phyloP scores from a whole-genome alignment of 1,140 invertebrate genomes.

The Drosophila mauritiana region DNA sequence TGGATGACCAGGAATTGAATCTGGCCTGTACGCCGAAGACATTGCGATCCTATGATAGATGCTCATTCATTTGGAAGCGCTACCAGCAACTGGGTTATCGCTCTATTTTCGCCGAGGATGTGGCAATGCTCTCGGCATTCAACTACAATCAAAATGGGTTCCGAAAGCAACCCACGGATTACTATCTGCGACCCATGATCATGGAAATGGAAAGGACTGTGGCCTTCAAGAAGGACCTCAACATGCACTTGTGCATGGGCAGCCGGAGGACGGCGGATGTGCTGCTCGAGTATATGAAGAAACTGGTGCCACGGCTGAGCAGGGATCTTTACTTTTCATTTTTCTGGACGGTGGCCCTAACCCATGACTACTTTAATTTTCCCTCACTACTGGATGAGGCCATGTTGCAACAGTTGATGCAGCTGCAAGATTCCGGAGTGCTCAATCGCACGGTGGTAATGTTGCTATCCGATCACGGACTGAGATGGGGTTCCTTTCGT shows the following conservation, averaged over 20 bases:
- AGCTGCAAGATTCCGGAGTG: constrained; percentile 34
- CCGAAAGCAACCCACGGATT: constrained; percentile 63
- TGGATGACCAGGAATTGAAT: constrained; percentile 87
- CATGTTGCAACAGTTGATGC: constrained; percentile 12
- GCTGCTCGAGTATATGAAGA: constrained; percentile 86
- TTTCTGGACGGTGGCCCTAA: constrained; percentile 72
- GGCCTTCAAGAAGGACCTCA: constrained; percentile 80
- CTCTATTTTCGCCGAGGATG: constrained; percentile 92
- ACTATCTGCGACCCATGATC: constrained; percentile 34
- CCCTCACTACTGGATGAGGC: constrained; percentile 30
- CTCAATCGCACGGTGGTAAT: constrained; percentile 89
- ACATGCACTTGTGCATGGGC: constrained; percentile 86
- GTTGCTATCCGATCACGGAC: constrained; percentile 96
- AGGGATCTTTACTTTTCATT: constrained; percentile 31
- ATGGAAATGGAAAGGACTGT: constrained; percentile 35
- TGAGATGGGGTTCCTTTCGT: constrained; percentile 91
- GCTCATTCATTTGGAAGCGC: constrained; percentile 92
- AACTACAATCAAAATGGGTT: constrained; percentile 92
- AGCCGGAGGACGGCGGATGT: constrained; percentile 83
- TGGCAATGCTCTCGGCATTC: constrained; percentile 89
- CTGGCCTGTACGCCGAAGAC: constrained; percentile 86
- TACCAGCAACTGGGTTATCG: constrained; percentile 89
- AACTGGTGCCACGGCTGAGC: constrained; percentile 87
- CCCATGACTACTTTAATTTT: constrained; percentile 53
- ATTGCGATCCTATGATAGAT: constrained; percentile 87